Base-by-base conservation (phyloP, 2,888 invertebrate species). In the Allacma fusca region DNA sequence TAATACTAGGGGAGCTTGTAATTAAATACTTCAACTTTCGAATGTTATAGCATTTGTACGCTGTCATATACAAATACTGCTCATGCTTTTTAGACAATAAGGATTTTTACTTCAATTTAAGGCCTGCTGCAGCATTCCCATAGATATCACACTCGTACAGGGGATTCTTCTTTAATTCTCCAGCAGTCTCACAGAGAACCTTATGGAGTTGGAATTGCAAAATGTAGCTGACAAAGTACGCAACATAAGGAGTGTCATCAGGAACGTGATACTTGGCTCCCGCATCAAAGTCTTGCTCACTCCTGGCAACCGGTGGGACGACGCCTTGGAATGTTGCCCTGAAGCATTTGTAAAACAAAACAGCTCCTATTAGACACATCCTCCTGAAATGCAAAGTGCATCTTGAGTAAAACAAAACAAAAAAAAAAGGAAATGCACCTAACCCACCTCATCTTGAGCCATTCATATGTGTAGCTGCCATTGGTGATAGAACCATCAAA, bases 241-340 rank as follows among this genome's bases (percentile, higher is more conserved):
- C 86, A 77, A 83, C 85, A 78, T 86, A 86, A 21, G 78, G 78
- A 19, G 75, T 67, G 29, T 72, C 69, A 24, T 68, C 57, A 34
- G 93, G 91, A 13, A 95, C 88, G 85, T 95, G 94, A 85, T 92
- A 93, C 85, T 95, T 95, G 0, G 94, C 90, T 0, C 92, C 94
- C 0, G 95, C 91, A 85, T 95, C 95, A 83, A 95, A 94, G 86
- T 95, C 93, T 0, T 89, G 88, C 85, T 93, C 93, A 0, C 89
- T 89, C 83, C 95, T 88, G 1, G 89, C 86, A 5, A 90, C 86
- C 0, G 94, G 93, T 5, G 94, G 93, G 0, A 91, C 88, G 0
- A 94, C 89, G 0, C 94, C 94, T 89, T 86, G 86, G 24, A 84
- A 80, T 28, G 83, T 79, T 28, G 82, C 75, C 76, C 85, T 85